phyloP scores from a whole-genome alignment of 2,888 invertebrate genomes.

The Idaea straminata region DNA sequence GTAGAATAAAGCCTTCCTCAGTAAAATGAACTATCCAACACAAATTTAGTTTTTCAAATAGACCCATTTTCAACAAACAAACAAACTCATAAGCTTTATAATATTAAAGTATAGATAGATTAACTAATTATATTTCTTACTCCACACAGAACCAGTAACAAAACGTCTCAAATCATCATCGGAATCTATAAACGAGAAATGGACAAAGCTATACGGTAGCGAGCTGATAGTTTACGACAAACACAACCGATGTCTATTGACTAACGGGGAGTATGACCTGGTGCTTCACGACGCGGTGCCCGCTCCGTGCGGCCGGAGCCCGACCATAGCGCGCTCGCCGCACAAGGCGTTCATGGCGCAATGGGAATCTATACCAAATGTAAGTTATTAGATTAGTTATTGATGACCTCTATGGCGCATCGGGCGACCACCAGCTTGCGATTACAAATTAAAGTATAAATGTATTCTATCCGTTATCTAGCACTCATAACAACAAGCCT shows the following conservation, averaged over 20 bases:
- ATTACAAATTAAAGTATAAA: too few relatives aligned
- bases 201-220: slow-evolving; percentile 84
- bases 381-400: slow-evolving; percentile 46
- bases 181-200: slow-evolving; percentile 66
- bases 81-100: too few relatives aligned
- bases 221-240: slow-evolving; percentile 95
- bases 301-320: slow-evolving; percentile 81
- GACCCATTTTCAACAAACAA: too few relatives aligned
- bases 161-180: slow-evolving; percentile 84
- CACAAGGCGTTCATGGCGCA: slow-evolving; percentile 76
- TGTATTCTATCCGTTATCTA: too few relatives aligned
- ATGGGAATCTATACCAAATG: slow-evolving; percentile 82
- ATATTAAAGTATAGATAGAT: too few relatives aligned
- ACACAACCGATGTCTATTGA: slow-evolving; percentile 90
- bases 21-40: too few relatives aligned
- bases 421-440: too few relatives aligned
- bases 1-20: too few relatives aligned
- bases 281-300: slow-evolving; percentile 89
- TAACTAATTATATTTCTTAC: neutral
- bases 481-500: too few relatives aligned
- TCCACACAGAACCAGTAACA: slow-evolving; percentile 81
- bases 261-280: slow-evolving; percentile 94
- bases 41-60: too few relatives aligned
- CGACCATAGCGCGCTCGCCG: slow-evolving; percentile 68
- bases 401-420: neutral